Percentiles rank a stretch among this genome's conserved stretches.
phyloP scores from a whole-genome alignment of 2,888 invertebrate species.

The Caenorhabditis japonica region DNA sequence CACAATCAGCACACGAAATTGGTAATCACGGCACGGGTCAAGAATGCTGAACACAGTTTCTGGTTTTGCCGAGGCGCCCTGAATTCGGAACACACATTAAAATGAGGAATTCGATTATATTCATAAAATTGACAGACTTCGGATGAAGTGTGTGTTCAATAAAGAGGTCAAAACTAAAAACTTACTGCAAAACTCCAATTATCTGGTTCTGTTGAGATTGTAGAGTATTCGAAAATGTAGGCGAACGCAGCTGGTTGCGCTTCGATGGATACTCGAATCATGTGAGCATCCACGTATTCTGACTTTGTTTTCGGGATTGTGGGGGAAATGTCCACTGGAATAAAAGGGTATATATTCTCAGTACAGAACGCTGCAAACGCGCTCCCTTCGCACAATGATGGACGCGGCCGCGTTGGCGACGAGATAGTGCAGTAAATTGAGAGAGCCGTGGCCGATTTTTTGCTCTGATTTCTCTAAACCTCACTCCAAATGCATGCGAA shows the following conservation, averaged over 20 bases:
- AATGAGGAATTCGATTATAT: constrained; percentile 10
- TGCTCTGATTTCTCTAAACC: too few species aligned
- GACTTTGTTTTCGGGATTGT: constrained; percentile 55
- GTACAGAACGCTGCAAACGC: too few species aligned
- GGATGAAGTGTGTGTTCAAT: too few species aligned
- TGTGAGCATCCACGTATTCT: constrained; percentile 68
- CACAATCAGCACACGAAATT: constrained; percentile 70
- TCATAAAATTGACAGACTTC: neutral
- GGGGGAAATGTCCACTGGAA: constrained; percentile 59
- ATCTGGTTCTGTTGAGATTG: constrained; percentile 66
- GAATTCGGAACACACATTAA: too few species aligned
- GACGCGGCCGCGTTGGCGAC: too few species aligned
- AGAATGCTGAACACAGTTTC: constrained; percentile 70
- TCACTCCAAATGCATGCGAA: too few species aligned
- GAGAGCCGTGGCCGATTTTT: too few species aligned
- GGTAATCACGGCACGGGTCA: constrained; percentile 75
- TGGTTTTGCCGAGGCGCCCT: constrained; percentile 73
- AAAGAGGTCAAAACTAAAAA: constrained; percentile 2
- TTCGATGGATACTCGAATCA: constrained; percentile 63
- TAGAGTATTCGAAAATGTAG: constrained; percentile 74
- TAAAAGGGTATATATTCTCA: neutral
- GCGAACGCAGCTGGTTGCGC: constrained; percentile 71
- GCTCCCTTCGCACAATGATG: too few species aligned
- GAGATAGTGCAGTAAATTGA: too few species aligned
- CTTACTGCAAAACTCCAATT: constrained; percentile 75